A percentile compares a stretch with the other conserved stretches of the same genome.
phyloP scores from a whole-genome alignment of 2,888 invertebrate genomes.

The Trachelus tabidus region DNA sequence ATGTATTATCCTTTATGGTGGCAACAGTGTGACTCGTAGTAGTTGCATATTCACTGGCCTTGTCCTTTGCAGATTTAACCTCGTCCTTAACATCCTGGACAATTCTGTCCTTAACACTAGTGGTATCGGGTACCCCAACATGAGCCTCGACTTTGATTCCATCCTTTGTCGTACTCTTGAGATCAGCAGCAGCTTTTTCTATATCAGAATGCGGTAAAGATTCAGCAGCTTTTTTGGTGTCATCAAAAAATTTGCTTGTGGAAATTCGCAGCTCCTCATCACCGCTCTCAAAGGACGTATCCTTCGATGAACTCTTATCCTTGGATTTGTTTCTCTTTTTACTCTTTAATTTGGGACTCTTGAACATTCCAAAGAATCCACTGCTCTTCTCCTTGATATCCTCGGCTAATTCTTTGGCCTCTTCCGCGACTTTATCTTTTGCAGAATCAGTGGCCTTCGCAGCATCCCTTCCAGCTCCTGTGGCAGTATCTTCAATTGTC shows the following conservation, averaged over 20 bases:
- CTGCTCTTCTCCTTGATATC: constrained; percentile 44
- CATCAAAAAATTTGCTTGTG: constrained; percentile 34
- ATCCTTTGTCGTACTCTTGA: too few species aligned
- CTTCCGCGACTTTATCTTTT: constrained; percentile 5
- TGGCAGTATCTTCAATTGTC: constrained; percentile 3
- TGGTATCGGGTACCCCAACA: background rate
- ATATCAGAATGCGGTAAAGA: constrained; percentile 16
- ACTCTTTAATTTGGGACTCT: constrained; percentile 49
- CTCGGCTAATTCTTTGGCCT: constrained; percentile 25
- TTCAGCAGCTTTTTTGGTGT: constrained; percentile 34
- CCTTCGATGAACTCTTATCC: constrained; percentile 49
- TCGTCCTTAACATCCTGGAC: background rate
- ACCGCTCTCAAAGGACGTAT: constrained; percentile 41
- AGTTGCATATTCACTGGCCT: background rate
- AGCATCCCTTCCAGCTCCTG: constrained; percentile 7
- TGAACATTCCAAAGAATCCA: constrained; percentile 56
- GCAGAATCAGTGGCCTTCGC: background rate
- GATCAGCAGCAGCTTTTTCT: background rate
- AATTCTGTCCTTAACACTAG: background rate
- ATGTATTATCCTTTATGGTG: background rate
- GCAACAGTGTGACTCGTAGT: background rate
- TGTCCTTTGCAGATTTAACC: background rate
- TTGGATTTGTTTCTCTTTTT: constrained; percentile 53
- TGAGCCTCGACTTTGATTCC: background rate
- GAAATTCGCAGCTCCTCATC: constrained; percentile 36